Conservation (phyloP, 2,888 invertebrate species). For the Rhaphigaster nebulosa region DNA sequence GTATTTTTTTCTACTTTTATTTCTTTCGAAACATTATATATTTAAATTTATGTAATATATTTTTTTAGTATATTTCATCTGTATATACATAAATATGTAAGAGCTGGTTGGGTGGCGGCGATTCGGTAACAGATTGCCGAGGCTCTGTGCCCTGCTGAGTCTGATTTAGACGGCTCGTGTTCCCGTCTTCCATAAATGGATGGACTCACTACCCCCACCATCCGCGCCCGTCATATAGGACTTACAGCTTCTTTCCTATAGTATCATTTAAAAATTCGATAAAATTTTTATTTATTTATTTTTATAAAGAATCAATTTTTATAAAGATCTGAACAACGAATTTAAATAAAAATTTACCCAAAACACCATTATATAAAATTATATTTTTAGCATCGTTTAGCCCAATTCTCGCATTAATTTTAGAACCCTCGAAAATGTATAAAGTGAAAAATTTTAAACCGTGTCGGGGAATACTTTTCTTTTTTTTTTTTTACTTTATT, state of each 20-base stretch:
- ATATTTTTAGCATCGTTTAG: background rate
- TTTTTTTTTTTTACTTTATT: too few relatives aligned
- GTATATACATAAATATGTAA: background rate
- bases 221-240: background rate
- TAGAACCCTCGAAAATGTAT: background rate
- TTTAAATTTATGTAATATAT: background rate
- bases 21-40: background rate
- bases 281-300: background rate
- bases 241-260: background rate
- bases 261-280: background rate
- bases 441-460: background rate
- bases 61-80: too few relatives aligned
- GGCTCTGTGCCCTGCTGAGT: conserved; percentile 8
- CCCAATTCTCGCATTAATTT: background rate
- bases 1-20: too few relatives aligned
- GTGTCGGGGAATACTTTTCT: too few relatives aligned
- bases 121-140: background rate
- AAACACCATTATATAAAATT: background rate
- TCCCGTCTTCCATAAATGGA: conserved; percentile 42
- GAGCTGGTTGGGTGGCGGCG: background rate
- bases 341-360: background rate
- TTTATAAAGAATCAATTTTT: background rate
- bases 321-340: background rate
- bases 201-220: background rate
- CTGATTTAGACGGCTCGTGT: conserved; percentile 40